Conservation (phyloP, 2,888 invertebrate genomes). For the Arenicola marina region DNA sequence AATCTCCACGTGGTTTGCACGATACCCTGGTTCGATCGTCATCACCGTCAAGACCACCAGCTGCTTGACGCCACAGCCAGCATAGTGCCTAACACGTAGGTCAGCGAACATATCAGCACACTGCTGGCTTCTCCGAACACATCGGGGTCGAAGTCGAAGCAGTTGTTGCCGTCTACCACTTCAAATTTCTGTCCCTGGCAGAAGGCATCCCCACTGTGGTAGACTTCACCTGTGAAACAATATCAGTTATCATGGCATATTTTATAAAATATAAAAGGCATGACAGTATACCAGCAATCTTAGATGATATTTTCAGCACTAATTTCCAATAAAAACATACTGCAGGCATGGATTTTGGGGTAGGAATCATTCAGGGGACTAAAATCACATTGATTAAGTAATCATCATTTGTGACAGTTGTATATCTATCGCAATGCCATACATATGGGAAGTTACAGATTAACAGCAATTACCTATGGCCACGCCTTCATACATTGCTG, state of each 20-base stretch:
- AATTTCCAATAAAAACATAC: background rate
- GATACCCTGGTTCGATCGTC: too few relatives aligned
- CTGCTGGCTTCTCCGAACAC: too few relatives aligned
- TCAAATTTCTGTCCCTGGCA: conserved; percentile 59
- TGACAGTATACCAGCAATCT: background rate
- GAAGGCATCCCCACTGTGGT: conserved; percentile 47
- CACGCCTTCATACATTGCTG: conserved; percentile 50
- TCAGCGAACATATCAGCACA: too few relatives aligned
- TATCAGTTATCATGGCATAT: too few relatives aligned
- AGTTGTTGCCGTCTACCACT: conserved; percentile 51
- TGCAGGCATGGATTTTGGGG: too few relatives aligned
- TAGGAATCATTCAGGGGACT: background rate
- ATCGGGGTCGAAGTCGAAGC: conserved; percentile 60
- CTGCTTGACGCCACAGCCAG: too few relatives aligned
- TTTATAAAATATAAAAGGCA: background rate
- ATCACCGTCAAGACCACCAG: too few relatives aligned
- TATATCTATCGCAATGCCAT: too few relatives aligned
- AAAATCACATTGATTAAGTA: background rate
- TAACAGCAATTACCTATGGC: conserved; percentile 42
- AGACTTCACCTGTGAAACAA: conserved; percentile 18
- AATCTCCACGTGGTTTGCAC: too few relatives aligned
- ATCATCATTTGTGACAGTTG: background rate
- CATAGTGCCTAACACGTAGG: too few relatives aligned
- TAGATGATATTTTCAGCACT: background rate
- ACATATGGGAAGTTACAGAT: background rate